phyloP scores from a whole-genome alignment of 2,113 vertebrate genomes.

The Mystacornis crossleyi region DNA sequence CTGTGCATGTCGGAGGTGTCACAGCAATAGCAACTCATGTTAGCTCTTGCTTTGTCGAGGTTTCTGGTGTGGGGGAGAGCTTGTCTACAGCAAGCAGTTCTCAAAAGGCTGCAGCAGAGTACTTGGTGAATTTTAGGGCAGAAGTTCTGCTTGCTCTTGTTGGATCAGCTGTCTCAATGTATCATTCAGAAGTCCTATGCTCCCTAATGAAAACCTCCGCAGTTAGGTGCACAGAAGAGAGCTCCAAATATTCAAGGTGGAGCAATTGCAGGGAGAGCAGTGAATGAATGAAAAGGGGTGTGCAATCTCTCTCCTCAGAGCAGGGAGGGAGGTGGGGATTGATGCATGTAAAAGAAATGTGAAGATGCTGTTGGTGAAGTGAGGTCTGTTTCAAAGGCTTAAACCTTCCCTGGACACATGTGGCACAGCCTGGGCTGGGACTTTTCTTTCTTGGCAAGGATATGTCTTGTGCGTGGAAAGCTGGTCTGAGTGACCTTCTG shows the following conservation, averaged over 20 bases:
- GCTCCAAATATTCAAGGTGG: background rate
- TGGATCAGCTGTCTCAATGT: background rate
- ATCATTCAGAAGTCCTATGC: background rate
- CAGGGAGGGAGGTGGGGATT: accelerated
- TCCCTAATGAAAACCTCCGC: background rate
- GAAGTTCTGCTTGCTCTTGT: background rate
- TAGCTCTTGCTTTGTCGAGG: background rate
- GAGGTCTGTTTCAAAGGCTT: background rate
- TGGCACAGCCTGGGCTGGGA: background rate
- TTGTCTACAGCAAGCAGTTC: background rate
- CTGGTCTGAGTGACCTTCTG: conserved; percentile 42
- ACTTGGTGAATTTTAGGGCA: background rate
- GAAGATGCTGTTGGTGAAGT: background rate
- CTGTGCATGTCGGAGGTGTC: background rate
- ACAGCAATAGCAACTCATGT: background rate
- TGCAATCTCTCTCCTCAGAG: background rate
- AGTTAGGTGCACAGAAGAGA: background rate
- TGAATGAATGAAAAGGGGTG: background rate
- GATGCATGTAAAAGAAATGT: background rate
- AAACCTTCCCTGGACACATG: background rate
- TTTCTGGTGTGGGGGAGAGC: background rate
- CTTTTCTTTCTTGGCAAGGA: background rate
- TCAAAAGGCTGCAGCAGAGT: background rate
- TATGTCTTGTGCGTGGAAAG: background rate
- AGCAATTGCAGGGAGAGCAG: background rate